Evolutionary conservation across 2,888 invertebrate species (phyloP), one percentile per base, ranked within the genome.

Genomic region (Caenorhabditis doughertyi): DNA sequence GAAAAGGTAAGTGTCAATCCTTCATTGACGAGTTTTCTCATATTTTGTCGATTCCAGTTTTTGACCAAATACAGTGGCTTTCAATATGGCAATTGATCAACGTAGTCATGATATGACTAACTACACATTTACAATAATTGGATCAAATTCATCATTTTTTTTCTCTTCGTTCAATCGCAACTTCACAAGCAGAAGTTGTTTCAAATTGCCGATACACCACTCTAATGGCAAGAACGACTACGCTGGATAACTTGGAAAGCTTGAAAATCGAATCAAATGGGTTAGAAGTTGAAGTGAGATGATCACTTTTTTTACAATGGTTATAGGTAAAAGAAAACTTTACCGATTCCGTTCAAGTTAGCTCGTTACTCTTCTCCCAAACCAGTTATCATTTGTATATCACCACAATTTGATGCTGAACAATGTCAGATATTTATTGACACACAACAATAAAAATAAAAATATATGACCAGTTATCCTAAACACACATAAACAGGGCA

Each of bases 231-330:
- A 11, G n/a, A 11, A 18, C 35, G 13, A 74, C 56, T 29, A 58
- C 56, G 1, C 35, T 74, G 0, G 47, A 32, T 5, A 64, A 67
- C 27, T 39, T 67, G 74, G 29, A 32, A 5, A 74, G 13, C 18
- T 18, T 74, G 27, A 49, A 74, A 32, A 47, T 74, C 5, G 65
- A 67, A 49, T 55, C 56, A 18, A 47, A 74, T 56, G 74, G 74
- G 3, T 39, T 55, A 0, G 18, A 2, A 16, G 58, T 67, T 16
- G 42, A 64, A 35, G 73, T 74, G 21, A n/a, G 44, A 47, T 18
- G n/a, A 18, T 47, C 18, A n/a, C n/a, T n/a, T 18, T 3, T 18
- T n/a, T n/a, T n/a, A n/a, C n/a, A n/a, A n/a, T n/a, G n/a, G n/a
- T n/a, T n/a, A n/a, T n/a, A n/a, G n/a, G n/a, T n/a, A n/a, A n/a